A percentile compares a stretch with the other conserved stretches of the same genome.
These are phyloP conservation scores for Protomyctophum bolini DNA, from an alignment of 2,113 vertebrate genomes.

Conservation along the genomic window DNA sequence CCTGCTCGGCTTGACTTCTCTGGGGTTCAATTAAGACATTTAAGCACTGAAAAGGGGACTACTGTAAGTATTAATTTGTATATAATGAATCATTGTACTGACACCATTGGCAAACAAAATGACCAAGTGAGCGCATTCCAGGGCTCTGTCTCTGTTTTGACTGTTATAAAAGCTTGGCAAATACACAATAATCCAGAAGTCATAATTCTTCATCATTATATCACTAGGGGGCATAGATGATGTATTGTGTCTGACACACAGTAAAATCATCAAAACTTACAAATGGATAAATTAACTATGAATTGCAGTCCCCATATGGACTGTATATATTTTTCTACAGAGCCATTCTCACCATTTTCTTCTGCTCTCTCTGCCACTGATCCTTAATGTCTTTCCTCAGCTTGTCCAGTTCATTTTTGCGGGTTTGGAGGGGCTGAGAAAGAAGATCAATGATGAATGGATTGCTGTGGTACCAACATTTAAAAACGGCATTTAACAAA, in stretches of 20 bases:
- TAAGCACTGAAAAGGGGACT: no score
- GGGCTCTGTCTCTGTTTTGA: no score
- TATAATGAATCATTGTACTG: no score
- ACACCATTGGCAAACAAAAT: neutral
- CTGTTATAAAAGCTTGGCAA: no score
- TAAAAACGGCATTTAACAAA: neutral
- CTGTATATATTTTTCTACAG: neutral
- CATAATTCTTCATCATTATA: no score
- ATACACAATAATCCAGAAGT: no score
- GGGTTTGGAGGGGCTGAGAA: conserved; percentile 88
- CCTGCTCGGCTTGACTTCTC: no score
- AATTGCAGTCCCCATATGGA: neutral
- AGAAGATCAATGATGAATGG: conserved; percentile 6
- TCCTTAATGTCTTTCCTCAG: conserved; percentile 96
- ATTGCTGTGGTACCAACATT: neutral
- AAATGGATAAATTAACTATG: no score
- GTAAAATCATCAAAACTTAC: neutral
- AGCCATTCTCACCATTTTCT: conserved; percentile 85
- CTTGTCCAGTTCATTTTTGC: conserved; percentile 93
- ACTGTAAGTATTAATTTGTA: no score
- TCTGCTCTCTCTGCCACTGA: conserved; percentile 95
- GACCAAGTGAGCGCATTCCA: no score
- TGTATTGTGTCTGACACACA: neutral
- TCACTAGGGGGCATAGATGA: no score
- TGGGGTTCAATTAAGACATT: no score